Base-by-base conservation (phyloP, 2,797 vertebrate genomes). In the Acanthis flammea region DNA sequence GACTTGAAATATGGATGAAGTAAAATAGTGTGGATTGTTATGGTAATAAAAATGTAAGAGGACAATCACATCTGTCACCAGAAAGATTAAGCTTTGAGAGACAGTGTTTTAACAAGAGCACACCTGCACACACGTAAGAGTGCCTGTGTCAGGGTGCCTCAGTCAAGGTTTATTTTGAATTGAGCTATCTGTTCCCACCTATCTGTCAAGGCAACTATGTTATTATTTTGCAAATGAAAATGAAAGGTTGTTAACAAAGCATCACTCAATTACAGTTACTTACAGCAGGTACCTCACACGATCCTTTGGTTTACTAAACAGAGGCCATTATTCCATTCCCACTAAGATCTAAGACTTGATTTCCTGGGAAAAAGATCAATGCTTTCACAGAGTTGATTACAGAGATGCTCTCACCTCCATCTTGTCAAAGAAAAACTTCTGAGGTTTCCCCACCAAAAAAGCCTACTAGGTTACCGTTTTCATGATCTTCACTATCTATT, bases 81-180 rank as follows among this genome's bases (percentile, higher is more conserved):
- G 67, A 55, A 95, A 61, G 28, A 73, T 62, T 45, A 54, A 71
- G 44, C 21, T 77, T 93, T 41, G 35, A 58, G 30, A 86, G 17
- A 53, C 3, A 23, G 10, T 13, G 16, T 42, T 45, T 77, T 51
- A 47, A 54, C n/a, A 47, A 0, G 0, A 74, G n/a, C 35, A 28
- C 1, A 1, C 23, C 77, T 79, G 45, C 35, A 21, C 16, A 33
- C 25, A 53, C 4, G 5, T 10, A 11, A 14, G 57, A 67, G 24
- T 0, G 4, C 10, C 28, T 37, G 9, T 13, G 39, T 47, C 45
- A 60, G 55, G 31, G 5, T 41, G 31, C 33, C 33, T 37, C 21
- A 72, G 47, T 2, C 3, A 88, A 66, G 31, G 44, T 37, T 57
- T 31, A 31, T 41, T 50, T 60, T 54, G 7, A 47, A 67, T 0